phyloP scores from a whole-genome alignment of 2,888 invertebrate species.

The Meiosimyza platycephala region DNA sequence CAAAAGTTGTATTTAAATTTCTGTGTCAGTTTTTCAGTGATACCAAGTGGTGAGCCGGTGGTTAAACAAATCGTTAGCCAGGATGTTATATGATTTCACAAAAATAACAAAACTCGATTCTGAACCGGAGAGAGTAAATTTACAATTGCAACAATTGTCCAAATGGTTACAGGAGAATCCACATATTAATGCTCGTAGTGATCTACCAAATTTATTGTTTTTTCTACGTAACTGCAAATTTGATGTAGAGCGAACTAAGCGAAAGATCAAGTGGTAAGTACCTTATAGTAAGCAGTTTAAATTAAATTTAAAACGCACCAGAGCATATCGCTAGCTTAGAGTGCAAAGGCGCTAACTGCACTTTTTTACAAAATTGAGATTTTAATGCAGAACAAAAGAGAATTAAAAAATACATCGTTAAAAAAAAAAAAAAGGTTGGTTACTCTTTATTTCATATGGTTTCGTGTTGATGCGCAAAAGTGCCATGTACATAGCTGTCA shows the following conservation, averaged over 20 bases:
- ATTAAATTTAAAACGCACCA: too few relatives aligned
- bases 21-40: neutral
- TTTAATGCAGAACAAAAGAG: too few relatives aligned
- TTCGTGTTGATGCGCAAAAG: too few relatives aligned
- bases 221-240: slow-evolving; percentile 75
- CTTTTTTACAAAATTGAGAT: too few relatives aligned
- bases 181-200: slow-evolving; percentile 65
- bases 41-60: too few relatives aligned
- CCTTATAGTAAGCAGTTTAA: neutral
- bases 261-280: slow-evolving; percentile 69
- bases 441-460: too few relatives aligned
- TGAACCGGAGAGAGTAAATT: slow-evolving; percentile 49
- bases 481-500: too few relatives aligned
- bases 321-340: too few relatives aligned
- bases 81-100: slow-evolving; percentile 12
- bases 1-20: neutral
- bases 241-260: slow-evolving; percentile 71
- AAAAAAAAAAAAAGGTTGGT: too few relatives aligned
- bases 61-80: neutral
- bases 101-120: slow-evolving; percentile 23
- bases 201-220: slow-evolving; percentile 68
- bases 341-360: too few relatives aligned
- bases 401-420: too few relatives aligned
- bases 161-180: slow-evolving; percentile 67
- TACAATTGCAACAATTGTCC: slow-evolving; percentile 59